phyloP scores from a whole-genome alignment of 1,140 invertebrate species.

The Drosophila nigrodunni region DNA sequence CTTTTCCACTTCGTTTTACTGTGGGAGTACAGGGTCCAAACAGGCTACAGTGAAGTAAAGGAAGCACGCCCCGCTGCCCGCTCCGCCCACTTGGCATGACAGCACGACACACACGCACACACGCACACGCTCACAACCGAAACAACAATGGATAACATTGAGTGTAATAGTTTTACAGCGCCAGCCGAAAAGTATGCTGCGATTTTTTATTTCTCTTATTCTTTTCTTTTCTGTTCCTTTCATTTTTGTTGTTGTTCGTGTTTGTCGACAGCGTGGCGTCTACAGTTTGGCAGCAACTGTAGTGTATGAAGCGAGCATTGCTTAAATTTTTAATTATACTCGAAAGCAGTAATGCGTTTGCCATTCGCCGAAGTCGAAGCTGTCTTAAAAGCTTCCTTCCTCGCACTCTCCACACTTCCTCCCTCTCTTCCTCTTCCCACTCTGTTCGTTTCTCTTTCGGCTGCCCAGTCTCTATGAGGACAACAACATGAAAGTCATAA shows the following conservation, averaged over 20 bases:
- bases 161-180: slow-evolving; percentile 73
- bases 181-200: slow-evolving; percentile 73
- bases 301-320: background rate
- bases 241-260: slow-evolving; percentile 44
- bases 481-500: slow-evolving; percentile 63
- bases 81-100: background rate
- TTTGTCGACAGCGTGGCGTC: slow-evolving; percentile 67
- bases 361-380: slow-evolving; percentile 31
- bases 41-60: background rate
- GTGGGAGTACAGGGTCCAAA: background rate
- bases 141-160: slow-evolving; percentile 25
- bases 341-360: slow-evolving; percentile 14
- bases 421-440: background rate
- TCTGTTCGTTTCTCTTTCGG: too few relatives aligned
- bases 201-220: slow-evolving; percentile 50
- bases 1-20: too few relatives aligned
- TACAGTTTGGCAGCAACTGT: slow-evolving; percentile 63
- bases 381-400: slow-evolving; percentile 59
- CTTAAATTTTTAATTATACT: slow-evolving; percentile 68
- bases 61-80: slow-evolving; percentile 11
- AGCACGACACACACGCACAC: slow-evolving; percentile 1
- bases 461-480: background rate
- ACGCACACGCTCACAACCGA: background rate
- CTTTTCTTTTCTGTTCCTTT: background rate
- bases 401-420: background rate